Evolutionary conservation across 2,797 vertebrate genomes (phyloP).

Genomic region (Ataeniobius toweri): DNA sequence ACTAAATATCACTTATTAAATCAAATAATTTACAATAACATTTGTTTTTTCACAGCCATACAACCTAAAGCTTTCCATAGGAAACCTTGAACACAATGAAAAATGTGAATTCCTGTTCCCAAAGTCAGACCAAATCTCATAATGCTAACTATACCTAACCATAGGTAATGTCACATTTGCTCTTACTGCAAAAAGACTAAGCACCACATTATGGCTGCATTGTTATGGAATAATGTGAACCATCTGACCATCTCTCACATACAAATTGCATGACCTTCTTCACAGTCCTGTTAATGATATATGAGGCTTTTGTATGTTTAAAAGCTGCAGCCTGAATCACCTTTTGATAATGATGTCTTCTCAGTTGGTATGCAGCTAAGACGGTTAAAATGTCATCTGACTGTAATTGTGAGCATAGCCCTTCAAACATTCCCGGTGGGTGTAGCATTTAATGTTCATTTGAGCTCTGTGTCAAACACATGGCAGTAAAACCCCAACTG

Average conservation of each 20-base stretch:
- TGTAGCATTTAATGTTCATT: conserved; percentile 65
- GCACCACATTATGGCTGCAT: conserved; percentile 29
- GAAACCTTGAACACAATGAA: conserved; percentile 51
- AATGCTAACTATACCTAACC: conserved; percentile 9
- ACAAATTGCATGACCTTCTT: conserved; percentile 33
- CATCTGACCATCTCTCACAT: conserved; percentile 27
- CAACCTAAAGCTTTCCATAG: conserved; percentile 38
- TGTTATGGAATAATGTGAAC: conserved; percentile 37
- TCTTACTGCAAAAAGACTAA: conserved; percentile 42
- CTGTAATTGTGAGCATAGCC: conserved; percentile 61
- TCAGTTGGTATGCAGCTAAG: conserved; percentile 56
- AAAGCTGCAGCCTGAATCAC: conserved; percentile 32
- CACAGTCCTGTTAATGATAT: conserved; percentile 10
- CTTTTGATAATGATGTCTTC: conserved; percentile 53
- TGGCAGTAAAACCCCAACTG: conserved; percentile 64
- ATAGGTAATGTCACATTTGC: conserved; percentile 49
- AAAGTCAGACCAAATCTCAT: conserved; percentile 58
- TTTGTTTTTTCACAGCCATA: conserved; percentile 43
- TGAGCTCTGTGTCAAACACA: conserved; percentile 56
- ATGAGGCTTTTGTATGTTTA: conserved; percentile 42
- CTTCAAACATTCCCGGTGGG: conserved; percentile 65
- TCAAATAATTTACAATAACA: conserved; percentile 57
- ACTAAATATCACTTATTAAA: conserved; percentile 24
- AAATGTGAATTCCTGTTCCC: conserved; percentile 56
- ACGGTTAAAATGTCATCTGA: conserved; percentile 72